These are phyloP conservation scores for Chouioia cunea DNA, from an alignment of 2,888 invertebrate genomes.

Conservation along the genomic window DNA sequence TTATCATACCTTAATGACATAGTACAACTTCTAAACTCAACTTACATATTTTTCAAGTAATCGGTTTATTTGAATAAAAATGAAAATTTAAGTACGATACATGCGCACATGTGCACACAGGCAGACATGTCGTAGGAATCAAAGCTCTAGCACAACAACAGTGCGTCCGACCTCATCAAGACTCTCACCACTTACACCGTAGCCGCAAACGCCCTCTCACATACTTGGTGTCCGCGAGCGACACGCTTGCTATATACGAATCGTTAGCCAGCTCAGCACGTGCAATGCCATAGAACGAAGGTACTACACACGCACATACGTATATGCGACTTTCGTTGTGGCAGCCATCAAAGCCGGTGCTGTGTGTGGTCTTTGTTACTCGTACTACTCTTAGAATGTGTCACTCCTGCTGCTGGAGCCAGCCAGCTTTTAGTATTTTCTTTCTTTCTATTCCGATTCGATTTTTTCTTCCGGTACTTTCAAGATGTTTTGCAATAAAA, in stretches of 20 bases:
- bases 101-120: no score
- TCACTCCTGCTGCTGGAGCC: no score
- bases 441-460: no score
- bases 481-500: no score
- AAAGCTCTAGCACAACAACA: slow-evolving; percentile 7
- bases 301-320: background rate
- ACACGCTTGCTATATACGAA: background rate
- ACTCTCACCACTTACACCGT: slow-evolving; percentile 31
- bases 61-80: no score
- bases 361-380: no score
- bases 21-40: background rate
- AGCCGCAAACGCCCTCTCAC: slow-evolving; percentile 25
- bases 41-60: background rate
- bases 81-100: no score
- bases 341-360: slow-evolving; percentile 6
- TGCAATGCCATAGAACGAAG: no score
- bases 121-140: slow-evolving; percentile 6
- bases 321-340: background rate
- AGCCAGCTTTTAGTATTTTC: no score
- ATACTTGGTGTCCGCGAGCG: background rate
- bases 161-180: slow-evolving; percentile 44
- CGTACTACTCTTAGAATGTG: no score
- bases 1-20: background rate
- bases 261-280: background rate
- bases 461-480: no score